These are phyloP conservation scores for Diarsia dahlii DNA, from an alignment of 2,888 invertebrate genomes.

Conservation along the genomic window DNA sequence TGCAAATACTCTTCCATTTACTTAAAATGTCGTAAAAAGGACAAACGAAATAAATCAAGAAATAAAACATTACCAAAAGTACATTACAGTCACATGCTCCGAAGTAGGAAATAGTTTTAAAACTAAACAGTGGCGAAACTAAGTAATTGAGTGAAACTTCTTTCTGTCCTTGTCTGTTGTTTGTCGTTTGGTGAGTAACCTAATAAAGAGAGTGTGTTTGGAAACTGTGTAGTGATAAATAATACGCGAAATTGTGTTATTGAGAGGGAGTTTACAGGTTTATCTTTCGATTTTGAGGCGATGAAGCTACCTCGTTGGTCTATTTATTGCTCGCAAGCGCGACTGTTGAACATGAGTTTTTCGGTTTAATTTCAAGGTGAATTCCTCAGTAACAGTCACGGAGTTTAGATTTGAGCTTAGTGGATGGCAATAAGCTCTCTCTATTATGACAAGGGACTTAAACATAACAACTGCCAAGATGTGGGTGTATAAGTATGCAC, in stretches of 20 bases:
- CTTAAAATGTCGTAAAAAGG: background rate
- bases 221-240: constrained; percentile 39
- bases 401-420: background rate
- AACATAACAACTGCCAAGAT: too few species aligned
- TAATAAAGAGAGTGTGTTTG: constrained; percentile 45
- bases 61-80: constrained; percentile 17
- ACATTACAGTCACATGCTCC: constrained; percentile 28
- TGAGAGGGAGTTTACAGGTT: background rate
- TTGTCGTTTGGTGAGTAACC: constrained; percentile 53
- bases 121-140: constrained; percentile 34
- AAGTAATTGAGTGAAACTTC: constrained; percentile 55
- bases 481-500: too few species aligned
- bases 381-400: background rate
- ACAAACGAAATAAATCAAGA: constrained; percentile 41
- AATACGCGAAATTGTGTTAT: constrained; percentile 7
- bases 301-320: background rate
- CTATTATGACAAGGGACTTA: background rate
- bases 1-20: constrained; percentile 20
- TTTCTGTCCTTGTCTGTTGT: constrained; percentile 46
- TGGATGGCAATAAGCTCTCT: background rate
- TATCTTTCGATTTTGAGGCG: background rate
- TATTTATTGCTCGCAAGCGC: background rate
- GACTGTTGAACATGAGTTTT: too few species aligned
- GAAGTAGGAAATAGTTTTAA: constrained; percentile 20
- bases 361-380: too few species aligned